Evolutionary conservation across 2,113 vertebrate species (phyloP).

Genomic region (Nerophis lumbriciformis): DNA sequence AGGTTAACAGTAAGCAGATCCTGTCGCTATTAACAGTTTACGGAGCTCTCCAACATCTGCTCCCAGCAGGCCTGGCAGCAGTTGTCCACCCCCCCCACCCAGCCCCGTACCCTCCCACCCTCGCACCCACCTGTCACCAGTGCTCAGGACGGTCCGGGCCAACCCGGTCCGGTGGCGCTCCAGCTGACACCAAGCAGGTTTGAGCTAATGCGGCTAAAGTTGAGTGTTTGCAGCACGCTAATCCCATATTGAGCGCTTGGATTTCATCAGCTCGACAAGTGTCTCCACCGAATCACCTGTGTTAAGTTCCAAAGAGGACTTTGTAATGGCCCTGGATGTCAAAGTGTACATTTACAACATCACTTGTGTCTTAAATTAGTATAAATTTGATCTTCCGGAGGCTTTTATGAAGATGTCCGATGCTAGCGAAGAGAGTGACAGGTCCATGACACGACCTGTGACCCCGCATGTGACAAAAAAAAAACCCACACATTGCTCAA

Average conservation of each 20-base stretch:
- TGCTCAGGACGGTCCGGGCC: constrained; percentile 34
- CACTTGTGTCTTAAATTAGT: not conserved
- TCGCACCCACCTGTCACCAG: constrained; percentile 56
- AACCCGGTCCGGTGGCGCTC: not conserved
- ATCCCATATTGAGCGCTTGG: constrained; percentile 8
- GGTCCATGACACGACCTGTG: constrained; percentile 15
- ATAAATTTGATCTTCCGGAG: not conserved
- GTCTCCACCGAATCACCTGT: not conserved
- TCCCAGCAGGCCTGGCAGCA: constrained; percentile 63
- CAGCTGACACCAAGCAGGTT: not conserved
- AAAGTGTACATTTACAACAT: not conserved
- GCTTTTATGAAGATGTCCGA: not conserved
- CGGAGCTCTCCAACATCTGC: constrained; percentile 69
- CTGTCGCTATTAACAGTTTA: constrained; percentile 70
- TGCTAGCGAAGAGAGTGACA: constrained; percentile 20
- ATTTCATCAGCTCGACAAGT: not conserved
- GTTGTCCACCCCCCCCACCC: constrained; percentile 49
- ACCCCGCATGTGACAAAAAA: constrained; percentile 14
- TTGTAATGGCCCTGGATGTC: not conserved
- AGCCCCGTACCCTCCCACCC: constrained; percentile 24
- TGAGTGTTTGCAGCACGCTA: not conserved
- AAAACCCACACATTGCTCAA: too few species aligned
- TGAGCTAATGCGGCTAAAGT: not conserved
- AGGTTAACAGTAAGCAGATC: constrained; percentile 69
- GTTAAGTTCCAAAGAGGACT: not conserved